A percentile compares a stretch with the other conserved stretches of the same genome.
These are phyloP conservation scores for Stylophora pistillata DNA, from an alignment of 64 coral and sea anemone species.

Conservation along the genomic window DNA sequence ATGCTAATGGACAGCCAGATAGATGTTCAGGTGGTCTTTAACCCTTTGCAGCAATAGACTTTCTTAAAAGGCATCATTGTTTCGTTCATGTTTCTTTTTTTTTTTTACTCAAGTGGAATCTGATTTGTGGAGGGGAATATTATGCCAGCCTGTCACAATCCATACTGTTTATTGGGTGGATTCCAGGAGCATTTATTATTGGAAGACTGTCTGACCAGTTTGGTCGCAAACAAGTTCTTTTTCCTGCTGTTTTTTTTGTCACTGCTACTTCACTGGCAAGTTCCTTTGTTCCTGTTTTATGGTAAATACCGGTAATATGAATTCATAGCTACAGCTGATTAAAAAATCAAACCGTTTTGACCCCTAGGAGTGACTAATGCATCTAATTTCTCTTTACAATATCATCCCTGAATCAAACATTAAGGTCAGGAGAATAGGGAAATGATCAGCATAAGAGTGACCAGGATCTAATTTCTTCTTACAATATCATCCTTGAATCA, in stretches of 20 bases:
- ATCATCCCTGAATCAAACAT: too few relatives aligned
- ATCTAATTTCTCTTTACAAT: too few relatives aligned
- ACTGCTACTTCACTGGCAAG: slow-evolving; percentile 66
- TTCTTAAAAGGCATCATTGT: not conserved
- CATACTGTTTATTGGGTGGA: slow-evolving; percentile 88
- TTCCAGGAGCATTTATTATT: slow-evolving; percentile 79
- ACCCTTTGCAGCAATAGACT: not conserved
- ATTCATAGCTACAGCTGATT: too few relatives aligned
- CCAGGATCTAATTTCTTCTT: too few relatives aligned
- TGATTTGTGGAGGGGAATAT: slow-evolving; percentile 75
- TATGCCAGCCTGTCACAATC: slow-evolving; percentile 85
- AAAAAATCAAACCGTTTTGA: too few relatives aligned
- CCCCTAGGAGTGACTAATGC: too few relatives aligned
- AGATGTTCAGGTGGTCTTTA: too few relatives aligned
- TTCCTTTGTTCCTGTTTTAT: slow-evolving; percentile 78
- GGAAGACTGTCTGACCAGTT: slow-evolving; percentile 89
- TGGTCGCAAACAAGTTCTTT: slow-evolving; percentile 83
- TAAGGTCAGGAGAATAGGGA: too few relatives aligned
- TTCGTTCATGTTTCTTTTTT: not conserved
- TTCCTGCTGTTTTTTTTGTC: slow-evolving; percentile 66
- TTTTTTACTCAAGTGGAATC: slow-evolving; percentile 66
- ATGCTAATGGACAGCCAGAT: too few relatives aligned
- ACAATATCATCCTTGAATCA: too few relatives aligned
- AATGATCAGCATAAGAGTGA: too few relatives aligned
- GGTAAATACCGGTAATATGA: slow-evolving; percentile 50